Evolutionary conservation across 2,797 vertebrate species (phyloP).

Genomic region (Silurus lanzhouensis): DNA sequence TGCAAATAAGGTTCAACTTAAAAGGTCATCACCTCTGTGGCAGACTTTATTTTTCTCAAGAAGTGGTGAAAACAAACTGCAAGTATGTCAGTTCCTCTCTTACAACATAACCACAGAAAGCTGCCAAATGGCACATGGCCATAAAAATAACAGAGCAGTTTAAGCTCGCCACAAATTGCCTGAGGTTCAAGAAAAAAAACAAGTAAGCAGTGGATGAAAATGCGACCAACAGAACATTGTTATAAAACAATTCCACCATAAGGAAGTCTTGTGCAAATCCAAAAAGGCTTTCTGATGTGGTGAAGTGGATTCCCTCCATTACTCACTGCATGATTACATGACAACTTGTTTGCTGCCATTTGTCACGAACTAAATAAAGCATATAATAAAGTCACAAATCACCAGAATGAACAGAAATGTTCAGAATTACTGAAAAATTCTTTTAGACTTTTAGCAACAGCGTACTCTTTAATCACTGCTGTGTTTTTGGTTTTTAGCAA

Average conservation of each 20-base stretch:
- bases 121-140: slow-evolving; percentile 34
- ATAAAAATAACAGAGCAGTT: slow-evolving; percentile 37
- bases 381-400: not conserved
- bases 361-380: slow-evolving; percentile 3
- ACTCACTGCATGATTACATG: not conserved
- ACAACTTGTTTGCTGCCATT: not conserved
- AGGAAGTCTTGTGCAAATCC: not conserved
- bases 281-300: slow-evolving; percentile 10
- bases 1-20: slow-evolving; percentile 20
- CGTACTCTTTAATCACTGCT: slow-evolving; percentile 26
- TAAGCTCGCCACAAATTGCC: slow-evolving; percentile 11
- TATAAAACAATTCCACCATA: slow-evolving; percentile 32
- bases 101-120: slow-evolving; percentile 23
- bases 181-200: slow-evolving; percentile 25
- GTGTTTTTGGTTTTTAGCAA: slow-evolving; percentile 16
- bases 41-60: not conserved
- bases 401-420: not conserved
- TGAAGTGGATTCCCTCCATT: slow-evolving; percentile 9
- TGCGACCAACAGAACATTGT: slow-evolving; percentile 10
- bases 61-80: not conserved
- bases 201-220: slow-evolving; percentile 21
- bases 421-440: slow-evolving; percentile 7
- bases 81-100: not conserved
- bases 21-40: not conserved
- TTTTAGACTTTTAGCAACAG: not conserved